Base-by-base conservation (phyloP, 92 coral and sea anemone species). In the Porites evermanni region DNA sequence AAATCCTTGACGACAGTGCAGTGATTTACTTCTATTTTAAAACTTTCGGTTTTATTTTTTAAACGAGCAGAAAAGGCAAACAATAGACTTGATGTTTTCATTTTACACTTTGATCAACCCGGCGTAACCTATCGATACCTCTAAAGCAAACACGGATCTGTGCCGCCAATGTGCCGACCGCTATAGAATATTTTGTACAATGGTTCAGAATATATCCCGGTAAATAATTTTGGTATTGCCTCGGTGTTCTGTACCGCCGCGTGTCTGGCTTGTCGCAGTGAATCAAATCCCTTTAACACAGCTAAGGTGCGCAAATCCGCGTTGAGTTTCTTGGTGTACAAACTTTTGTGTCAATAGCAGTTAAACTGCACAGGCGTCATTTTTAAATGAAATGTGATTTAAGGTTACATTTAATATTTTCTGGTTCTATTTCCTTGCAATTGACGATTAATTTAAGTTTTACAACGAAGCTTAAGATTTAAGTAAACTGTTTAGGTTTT, bases 371-470 rank as follows among this genome's bases (percentile, higher is more conserved):
- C 67, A 78, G 82, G 84, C 88, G 86, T 87, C 82, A 82, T 53
- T 76, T 54, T 80, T 87, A 75, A 87, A 90, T 76, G 72, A 82
- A 87, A 86, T 44, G 70, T 81, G 88, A 74, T 77, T 75, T 72
- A 68, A 29, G 71, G 85, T 72, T 72, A 87, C 93, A 82, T 67
- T 60, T 23, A 66, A 85, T 69, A 26, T 67, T 73, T 47, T 67
- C 88, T 89, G 81, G 70, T 84, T 83, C 67, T 65, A 90, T 93
- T 93, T 94, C 89, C 87, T 70, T 79, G 73, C 82, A 91, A 91
- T 88, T 93, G 74, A 87, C 77, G 73, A 85, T 89, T 88, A 90
- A 90, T 90, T 89, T 94, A 83, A 69, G 86, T 74, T 89, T 88
- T 71, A 91, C 88, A 87, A 72, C 85, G 70, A 72, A 80, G 77